phyloP scores from a whole-genome alignment of 1,140 invertebrate species.

The Drosophila baimaii region DNA sequence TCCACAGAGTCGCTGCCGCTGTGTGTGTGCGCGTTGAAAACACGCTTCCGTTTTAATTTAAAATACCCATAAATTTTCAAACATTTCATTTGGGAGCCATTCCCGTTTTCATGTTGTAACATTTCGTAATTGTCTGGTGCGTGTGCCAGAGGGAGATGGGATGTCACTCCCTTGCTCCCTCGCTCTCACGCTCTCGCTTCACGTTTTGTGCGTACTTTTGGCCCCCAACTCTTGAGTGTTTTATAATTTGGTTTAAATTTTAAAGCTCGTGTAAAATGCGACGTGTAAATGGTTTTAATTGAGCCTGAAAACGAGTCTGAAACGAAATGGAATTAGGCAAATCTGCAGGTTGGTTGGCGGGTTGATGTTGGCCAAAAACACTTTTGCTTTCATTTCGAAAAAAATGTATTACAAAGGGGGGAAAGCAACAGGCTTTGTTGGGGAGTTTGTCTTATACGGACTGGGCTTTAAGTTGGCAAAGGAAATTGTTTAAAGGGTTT shows the following conservation, averaged over 20 bases:
- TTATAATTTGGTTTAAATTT: constrained; percentile 75
- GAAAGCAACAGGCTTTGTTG: constrained; percentile 39
- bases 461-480: background rate
- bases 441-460: background rate
- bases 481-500: background rate
- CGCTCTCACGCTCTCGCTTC: too few species aligned
- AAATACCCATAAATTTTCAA: constrained; percentile 84
- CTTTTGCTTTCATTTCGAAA: constrained; percentile 22
- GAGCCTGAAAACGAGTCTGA: constrained; percentile 71
- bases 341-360: constrained; percentile 22
- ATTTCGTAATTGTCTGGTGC: constrained; percentile 79
- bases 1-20: constrained; percentile 14
- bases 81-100: constrained; percentile 84
- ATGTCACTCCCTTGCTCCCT: background rate
- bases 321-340: constrained; percentile 67
- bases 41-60: constrained; percentile 84
- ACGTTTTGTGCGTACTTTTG: background rate
- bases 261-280: constrained; percentile 70
- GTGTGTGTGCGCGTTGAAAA: constrained; percentile 69
- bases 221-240: constrained; percentile 45
- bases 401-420: background rate
- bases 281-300: constrained; percentile 79
- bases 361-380: background rate
- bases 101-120: constrained; percentile 81
- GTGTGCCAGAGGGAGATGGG: constrained; percentile 31